Evolutionary conservation across 2,113 vertebrate species (phyloP), one percentile per base, ranked within the genome.

Genomic region (Pyrgilauda ruficollis): DNA sequence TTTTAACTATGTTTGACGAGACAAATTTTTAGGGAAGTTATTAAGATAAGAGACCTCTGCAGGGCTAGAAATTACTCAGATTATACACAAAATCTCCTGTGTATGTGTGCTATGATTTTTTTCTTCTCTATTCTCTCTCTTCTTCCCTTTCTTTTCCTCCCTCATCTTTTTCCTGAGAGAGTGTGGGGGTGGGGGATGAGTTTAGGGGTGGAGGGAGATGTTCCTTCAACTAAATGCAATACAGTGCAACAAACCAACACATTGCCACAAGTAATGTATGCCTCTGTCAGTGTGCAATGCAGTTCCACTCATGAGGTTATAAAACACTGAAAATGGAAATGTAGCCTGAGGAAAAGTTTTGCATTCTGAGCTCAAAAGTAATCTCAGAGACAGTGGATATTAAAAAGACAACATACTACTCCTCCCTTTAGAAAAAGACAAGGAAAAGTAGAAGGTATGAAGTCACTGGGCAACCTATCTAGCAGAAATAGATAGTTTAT

Each of bases 1-100:
- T 97, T 97, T 97, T 93, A 97, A 96, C 93, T 56, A 67, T 77
- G 33, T 93, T 95, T 97, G 91, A 96, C 70, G 89, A 90, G 91
- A 94, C 76, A 97, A 94, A 69, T 89, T 97, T 88, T 96, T 94
- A 89, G 95, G 43, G 83, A 97, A 96, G 62, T 96, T 83, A 91
- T 97, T 97, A 95, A 92, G 94, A 97, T 95, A 95, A 97, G 93
- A 93, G 77, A 87, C 66, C 37, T 96, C 85, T 94, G 46, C 77
- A 93, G 56, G 35, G 43, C 74, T 93, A 77, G 73, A 91, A 84
- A 11, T 87, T 91, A 90, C 92, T 97, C 59, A 84, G 69, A 82
- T 91, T 80, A 90, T 50, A 91, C 20, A 84, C 52, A 90, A 97
- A 96, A 89, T 49, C 67, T 96, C 49, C 17, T 79, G 33, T 61